Conservation (phyloP, 1,140 invertebrate species). For the Eufriesea mexicana region DNA sequence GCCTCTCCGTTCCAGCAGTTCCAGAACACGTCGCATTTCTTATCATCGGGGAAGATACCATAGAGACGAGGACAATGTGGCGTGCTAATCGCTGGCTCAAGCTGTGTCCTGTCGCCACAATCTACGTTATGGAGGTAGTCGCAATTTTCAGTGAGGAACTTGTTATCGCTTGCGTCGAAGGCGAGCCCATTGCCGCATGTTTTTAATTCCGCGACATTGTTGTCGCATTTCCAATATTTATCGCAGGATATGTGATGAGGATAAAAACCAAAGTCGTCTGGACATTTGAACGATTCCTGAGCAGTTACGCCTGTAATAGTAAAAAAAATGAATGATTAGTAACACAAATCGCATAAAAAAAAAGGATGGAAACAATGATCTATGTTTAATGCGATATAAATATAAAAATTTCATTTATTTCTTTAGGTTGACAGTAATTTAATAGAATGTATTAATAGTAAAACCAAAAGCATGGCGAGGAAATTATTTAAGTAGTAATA, state of each 20-base stretch:
- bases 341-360: background rate
- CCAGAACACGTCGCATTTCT: constrained; percentile 96
- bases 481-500: background rate
- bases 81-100: constrained; percentile 93
- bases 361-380: background rate
- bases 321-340: background rate
- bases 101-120: constrained; percentile 92
- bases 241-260: constrained; percentile 94
- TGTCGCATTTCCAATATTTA: constrained; percentile 98
- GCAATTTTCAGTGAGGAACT: constrained; percentile 96
- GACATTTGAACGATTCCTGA: constrained; percentile 95
- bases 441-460: background rate
- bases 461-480: background rate
- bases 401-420: no score
- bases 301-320: constrained; percentile 82
- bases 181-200: constrained; percentile 97
- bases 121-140: constrained; percentile 98
- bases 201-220: constrained; percentile 93
- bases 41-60: constrained; percentile 95
- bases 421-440: background rate
- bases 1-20: constrained; percentile 98
- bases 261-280: constrained; percentile 97
- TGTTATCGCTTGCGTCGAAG: constrained; percentile 93
- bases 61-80: constrained; percentile 93
- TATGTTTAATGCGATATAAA: no score